phyloP scores from a whole-genome alignment of 1,140 invertebrate genomes.

The Aphaenogaster floridana region DNA sequence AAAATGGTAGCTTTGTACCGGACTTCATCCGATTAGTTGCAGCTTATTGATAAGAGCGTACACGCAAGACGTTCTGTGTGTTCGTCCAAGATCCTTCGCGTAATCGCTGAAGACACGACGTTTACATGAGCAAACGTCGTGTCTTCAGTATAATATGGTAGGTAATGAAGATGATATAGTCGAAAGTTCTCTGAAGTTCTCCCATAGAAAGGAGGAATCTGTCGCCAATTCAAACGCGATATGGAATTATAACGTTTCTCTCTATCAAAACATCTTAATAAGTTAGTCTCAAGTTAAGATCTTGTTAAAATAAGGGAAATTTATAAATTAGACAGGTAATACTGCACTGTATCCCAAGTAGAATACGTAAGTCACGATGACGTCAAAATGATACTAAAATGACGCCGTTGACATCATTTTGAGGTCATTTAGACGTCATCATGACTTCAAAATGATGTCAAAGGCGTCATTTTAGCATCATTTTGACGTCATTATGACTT shows the following conservation, averaged over 20 bases:
- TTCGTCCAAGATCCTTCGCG: background rate
- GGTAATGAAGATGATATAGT: background rate
- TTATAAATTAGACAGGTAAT: background rate
- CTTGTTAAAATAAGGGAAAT: background rate
- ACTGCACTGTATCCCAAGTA: background rate
- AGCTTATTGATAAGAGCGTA: constrained; percentile 37
- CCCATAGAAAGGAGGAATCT: background rate
- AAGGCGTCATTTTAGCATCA: too few relatives aligned
- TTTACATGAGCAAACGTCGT: background rate
- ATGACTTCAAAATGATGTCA: too few relatives aligned
- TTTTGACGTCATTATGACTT: too few relatives aligned
- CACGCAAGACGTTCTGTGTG: constrained; percentile 40
- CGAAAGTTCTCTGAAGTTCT: background rate
- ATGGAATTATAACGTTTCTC: constrained; percentile 14
- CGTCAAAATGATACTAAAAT: too few relatives aligned
- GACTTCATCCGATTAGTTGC: constrained; percentile 50
- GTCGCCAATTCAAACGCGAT: background rate
- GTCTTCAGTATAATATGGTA: background rate
- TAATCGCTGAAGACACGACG: background rate
- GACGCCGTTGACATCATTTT: too few relatives aligned
- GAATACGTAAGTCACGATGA: too few relatives aligned
- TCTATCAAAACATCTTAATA: background rate
- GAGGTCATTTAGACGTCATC: too few relatives aligned
- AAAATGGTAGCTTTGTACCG: constrained; percentile 32
- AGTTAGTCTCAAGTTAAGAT: background rate